These are phyloP conservation scores for Perca schrenkii DNA, from an alignment of 2,113 vertebrate species.

Conservation along the genomic window DNA sequence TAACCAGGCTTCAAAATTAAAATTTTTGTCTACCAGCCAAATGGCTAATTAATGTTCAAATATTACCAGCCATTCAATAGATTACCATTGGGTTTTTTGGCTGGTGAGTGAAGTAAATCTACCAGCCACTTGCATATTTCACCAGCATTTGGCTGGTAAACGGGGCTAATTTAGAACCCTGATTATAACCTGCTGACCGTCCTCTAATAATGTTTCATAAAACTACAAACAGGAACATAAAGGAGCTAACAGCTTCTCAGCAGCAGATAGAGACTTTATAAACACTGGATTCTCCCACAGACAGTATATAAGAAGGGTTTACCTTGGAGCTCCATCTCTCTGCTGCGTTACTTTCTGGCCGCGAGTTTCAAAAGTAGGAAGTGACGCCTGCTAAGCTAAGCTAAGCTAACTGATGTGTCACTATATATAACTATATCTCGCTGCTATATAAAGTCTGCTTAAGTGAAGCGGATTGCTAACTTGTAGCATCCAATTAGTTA, in stretches of 20 bases:
- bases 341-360: constrained; percentile 37
- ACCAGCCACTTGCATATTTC: too few relatives aligned
- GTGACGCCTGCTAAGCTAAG: constrained; percentile 53
- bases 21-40: too few relatives aligned
- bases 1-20: too few relatives aligned
- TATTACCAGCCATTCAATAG: too few relatives aligned
- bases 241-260: not conserved
- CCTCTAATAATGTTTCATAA: not conserved
- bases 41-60: too few relatives aligned
- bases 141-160: too few relatives aligned
- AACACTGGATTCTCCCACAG: too few relatives aligned
- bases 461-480: fast-evolving
- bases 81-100: too few relatives aligned
- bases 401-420: not conserved
- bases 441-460: fast-evolving
- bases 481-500: fast-evolving
- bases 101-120: too few relatives aligned
- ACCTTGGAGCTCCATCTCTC: constrained; percentile 75
- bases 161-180: too few relatives aligned
- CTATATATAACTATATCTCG: not conserved
- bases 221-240: not conserved
- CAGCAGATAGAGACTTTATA: too few relatives aligned
- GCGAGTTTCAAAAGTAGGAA: constrained; percentile 74
- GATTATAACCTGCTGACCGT: not conserved
- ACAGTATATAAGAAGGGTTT: not conserved